phyloP scores from a whole-genome alignment of 2,888 invertebrate genomes.

The Dicyrtomina minuta region DNA sequence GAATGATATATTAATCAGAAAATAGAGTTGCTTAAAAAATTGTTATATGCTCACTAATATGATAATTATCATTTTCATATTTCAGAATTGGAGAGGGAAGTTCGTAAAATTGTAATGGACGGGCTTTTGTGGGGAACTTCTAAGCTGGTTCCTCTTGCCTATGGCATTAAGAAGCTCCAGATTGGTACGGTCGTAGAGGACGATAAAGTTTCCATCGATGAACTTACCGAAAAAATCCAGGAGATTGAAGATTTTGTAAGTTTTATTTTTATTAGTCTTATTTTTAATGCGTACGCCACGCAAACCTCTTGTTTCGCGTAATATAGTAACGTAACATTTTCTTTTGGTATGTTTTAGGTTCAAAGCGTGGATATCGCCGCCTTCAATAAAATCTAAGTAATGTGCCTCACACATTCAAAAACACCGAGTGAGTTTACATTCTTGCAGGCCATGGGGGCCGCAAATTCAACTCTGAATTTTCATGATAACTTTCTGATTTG shows the following conservation, averaged over 20 bases:
- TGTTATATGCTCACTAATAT: too few relatives aligned
- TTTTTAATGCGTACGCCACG: neutral
- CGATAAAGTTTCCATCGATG: slow-evolving; percentile 89
- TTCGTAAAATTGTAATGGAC: slow-evolving; percentile 75
- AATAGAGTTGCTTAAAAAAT: too few relatives aligned
- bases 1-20: too few relatives aligned
- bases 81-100: slow-evolving; percentile 71
- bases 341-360: slow-evolving; percentile 61
- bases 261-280: neutral
- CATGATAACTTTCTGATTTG: neutral
- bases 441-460: neutral
- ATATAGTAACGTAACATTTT: neutral
- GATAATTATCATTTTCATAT: neutral
- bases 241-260: slow-evolving; percentile 75
- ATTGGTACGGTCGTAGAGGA: slow-evolving; percentile 92
- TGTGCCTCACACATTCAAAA: neutral
- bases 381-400: slow-evolving; percentile 84
- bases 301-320: neutral
- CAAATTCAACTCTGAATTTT: slow-evolving; percentile 12
- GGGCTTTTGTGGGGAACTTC: slow-evolving; percentile 91
- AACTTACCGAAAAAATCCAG: slow-evolving; percentile 82
- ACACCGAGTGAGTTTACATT: neutral
- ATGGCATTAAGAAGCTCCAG: slow-evolving; percentile 87
- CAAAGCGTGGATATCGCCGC: slow-evolving; percentile 94
- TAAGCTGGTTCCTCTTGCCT: slow-evolving; percentile 82